Conservation (phyloP, 2,113 vertebrate species). For the Crotophaga sulcirostris region DNA sequence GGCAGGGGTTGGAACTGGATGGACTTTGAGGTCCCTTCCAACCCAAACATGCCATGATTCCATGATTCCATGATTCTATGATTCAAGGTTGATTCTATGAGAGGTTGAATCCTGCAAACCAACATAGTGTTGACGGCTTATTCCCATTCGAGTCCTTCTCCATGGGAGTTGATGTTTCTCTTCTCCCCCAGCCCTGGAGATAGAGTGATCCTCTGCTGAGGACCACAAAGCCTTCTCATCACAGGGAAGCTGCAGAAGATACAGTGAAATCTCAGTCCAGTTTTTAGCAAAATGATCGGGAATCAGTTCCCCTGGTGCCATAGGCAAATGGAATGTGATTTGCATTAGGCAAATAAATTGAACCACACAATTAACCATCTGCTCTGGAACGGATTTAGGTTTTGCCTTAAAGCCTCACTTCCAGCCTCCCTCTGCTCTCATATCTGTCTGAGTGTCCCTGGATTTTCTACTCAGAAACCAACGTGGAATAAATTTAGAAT, state of each 20-base stretch:
- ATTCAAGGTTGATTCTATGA: too few relatives aligned
- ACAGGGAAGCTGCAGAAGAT: not conserved
- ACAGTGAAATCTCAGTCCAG: not conserved
- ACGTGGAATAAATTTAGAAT: not conserved
- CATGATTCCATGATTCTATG: too few relatives aligned
- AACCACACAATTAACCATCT: constrained; percentile 35
- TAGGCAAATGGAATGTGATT: not conserved
- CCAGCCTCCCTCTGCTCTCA: not conserved
- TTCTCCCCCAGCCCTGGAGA: not conserved
- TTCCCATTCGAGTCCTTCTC: not conserved
- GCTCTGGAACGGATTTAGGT: not conserved
- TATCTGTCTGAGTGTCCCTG: not conserved
- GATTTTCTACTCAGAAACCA: not conserved
- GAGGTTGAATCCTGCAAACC: not conserved
- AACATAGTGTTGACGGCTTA: fast-evolving
- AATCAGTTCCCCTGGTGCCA: not conserved
- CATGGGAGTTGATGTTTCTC: not conserved
- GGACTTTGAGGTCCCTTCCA: not conserved
- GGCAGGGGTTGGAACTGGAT: not conserved
- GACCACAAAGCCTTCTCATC: not conserved
- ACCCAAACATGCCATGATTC: not conserved
- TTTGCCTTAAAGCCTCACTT: constrained; percentile 15
- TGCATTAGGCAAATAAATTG: constrained; percentile 53
- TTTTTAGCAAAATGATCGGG: constrained; percentile 18
- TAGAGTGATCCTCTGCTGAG: fast-evolving